phyloP scores from a whole-genome alignment of 2,797 vertebrate genomes.

The Anguilla obscura region DNA sequence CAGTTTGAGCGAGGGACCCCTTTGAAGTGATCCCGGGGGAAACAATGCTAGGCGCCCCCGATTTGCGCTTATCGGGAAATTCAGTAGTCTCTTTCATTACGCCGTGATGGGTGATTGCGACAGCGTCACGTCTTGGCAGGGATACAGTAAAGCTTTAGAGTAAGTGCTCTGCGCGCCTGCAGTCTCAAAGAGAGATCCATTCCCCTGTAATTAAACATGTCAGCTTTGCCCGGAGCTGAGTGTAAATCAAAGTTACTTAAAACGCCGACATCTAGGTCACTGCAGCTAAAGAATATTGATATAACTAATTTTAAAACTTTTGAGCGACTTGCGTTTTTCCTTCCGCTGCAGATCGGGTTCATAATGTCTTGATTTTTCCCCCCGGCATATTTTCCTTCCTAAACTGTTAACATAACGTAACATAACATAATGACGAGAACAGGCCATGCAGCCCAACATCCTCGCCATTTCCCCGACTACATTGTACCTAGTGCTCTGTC shows the following conservation, averaged over 20 bases:
- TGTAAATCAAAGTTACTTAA: conserved; percentile 43
- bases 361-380: not conserved
- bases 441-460: too few relatives aligned
- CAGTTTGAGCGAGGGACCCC: conserved; percentile 17
- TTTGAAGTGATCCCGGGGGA: conserved; percentile 40
- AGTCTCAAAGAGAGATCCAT: conserved; percentile 43
- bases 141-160: conserved; percentile 35
- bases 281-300: conserved; percentile 26
- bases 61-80: conserved; percentile 44
- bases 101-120: not conserved
- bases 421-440: too few relatives aligned
- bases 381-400: not conserved
- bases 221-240: conserved; percentile 23
- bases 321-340: not conserved
- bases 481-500: too few relatives aligned
- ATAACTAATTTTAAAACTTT: conserved; percentile 31
- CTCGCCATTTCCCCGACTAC: too few relatives aligned
- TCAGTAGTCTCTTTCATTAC: not conserved
- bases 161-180: conserved; percentile 30
- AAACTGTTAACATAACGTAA: too few relatives aligned
- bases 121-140: conserved; percentile 6
- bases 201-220: conserved; percentile 49
- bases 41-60: conserved; percentile 30
- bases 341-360: not conserved
- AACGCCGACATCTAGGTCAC: conserved; percentile 18